These are phyloP conservation scores for Siniperca chuatsi DNA, from an alignment of 2,113 vertebrate genomes.

Conservation along the genomic window DNA sequence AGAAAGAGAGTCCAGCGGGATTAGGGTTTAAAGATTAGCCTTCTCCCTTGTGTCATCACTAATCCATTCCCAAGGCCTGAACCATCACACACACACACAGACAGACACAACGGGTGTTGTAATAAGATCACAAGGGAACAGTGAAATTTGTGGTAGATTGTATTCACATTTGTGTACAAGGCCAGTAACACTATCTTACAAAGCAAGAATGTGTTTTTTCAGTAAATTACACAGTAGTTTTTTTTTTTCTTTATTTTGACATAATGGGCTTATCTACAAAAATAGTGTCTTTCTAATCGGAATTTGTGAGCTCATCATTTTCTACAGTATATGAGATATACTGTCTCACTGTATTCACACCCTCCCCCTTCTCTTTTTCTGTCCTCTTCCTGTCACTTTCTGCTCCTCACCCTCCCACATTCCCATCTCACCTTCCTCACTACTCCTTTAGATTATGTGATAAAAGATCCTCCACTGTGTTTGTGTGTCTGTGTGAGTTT, in stretches of 20 bases:
- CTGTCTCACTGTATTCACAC: conserved; percentile 27
- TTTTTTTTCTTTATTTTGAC: not conserved
- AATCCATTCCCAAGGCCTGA: conserved; percentile 66
- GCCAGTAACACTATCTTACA: conserved; percentile 3
- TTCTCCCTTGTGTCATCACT: conserved; percentile 71
- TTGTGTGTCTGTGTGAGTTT: not conserved
- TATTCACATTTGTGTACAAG: conserved; percentile 33
- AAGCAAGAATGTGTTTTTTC: not conserved
- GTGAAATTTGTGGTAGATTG: conserved; percentile 54
- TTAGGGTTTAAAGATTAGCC: conserved; percentile 74
- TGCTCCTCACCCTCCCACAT: conserved; percentile 53
- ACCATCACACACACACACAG: conserved; percentile 2
- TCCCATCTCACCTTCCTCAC: conserved; percentile 48
- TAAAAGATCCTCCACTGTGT: conserved; percentile 36
- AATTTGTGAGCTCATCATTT: conserved; percentile 31
- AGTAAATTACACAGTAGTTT: not conserved
- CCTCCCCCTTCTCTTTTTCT: not conserved
- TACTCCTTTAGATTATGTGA: conserved; percentile 60
- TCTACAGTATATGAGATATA: conserved; percentile 1
- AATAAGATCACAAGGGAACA: conserved; percentile 76
- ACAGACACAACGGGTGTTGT: conserved; percentile 51
- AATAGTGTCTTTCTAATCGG: not conserved
- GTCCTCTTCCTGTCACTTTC: conserved; percentile 42
- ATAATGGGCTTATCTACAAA: not conserved
- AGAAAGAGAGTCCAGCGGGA: conserved; percentile 58